These are phyloP conservation scores for Hylaeus volcanicus DNA, from an alignment of 1,140 invertebrate genomes.

Conservation along the genomic window DNA sequence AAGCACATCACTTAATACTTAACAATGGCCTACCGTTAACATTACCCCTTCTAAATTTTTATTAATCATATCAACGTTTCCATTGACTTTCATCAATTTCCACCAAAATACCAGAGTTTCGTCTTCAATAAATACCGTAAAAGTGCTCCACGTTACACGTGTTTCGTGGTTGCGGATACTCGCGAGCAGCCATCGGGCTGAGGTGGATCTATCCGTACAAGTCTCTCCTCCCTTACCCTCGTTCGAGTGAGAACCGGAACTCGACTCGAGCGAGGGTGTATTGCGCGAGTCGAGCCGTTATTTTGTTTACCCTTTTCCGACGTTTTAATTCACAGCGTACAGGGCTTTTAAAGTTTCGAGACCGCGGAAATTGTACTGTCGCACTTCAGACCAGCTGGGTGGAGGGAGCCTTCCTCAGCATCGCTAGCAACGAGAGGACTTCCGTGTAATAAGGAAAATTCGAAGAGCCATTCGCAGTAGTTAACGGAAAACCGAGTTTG, in stretches of 20 bases:
- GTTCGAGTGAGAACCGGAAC: slow-evolving; percentile 19
- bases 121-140: background rate
- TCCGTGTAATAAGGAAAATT: no score
- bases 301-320: slow-evolving; percentile 60
- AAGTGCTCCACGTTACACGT: background rate
- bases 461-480: no score
- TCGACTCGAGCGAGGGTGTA: slow-evolving; percentile 32
- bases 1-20: no score
- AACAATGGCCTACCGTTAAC: no score
- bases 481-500: no score
- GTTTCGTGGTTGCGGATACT: slow-evolving; percentile 20
- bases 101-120: slow-evolving; percentile 32
- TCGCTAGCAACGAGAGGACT: no score
- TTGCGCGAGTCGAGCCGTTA: slow-evolving; percentile 56
- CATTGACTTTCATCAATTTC: no score
- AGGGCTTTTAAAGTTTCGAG: slow-evolving; percentile 59
- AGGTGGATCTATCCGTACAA: slow-evolving; percentile 37
- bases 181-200: slow-evolving; percentile 36
- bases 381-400: slow-evolving; percentile 19
- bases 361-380: slow-evolving; percentile 55
- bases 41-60: no score
- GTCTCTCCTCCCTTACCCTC: background rate
- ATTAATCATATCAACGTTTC: no score
- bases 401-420: no score
- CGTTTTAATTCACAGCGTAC: slow-evolving; percentile 57